A percentile compares a stretch with the other conserved stretches of the same genome.
Conservation (phyloP, 2,797 vertebrate species). For the Salmo trutta region DNA sequence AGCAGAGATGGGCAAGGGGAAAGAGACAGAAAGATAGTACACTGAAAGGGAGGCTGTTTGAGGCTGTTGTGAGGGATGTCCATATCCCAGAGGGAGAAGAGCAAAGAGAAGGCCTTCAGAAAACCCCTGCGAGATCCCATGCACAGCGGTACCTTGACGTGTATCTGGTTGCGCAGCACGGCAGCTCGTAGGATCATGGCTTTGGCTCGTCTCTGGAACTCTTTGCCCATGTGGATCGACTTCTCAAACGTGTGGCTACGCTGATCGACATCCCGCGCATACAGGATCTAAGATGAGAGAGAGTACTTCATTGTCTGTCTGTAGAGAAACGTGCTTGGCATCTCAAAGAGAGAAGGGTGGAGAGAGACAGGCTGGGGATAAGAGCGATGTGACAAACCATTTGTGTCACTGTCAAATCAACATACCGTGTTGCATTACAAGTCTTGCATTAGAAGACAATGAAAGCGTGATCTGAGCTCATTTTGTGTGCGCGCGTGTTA, state of each 20-base stretch:
- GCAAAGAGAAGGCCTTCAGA: not conserved
- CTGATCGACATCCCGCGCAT: constrained; percentile 95
- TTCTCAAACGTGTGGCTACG: constrained; percentile 98
- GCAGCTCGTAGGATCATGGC: constrained; percentile 97
- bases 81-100: not conserved
- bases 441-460: not conserved
- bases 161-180: constrained; percentile 96
- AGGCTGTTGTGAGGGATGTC: not conserved
- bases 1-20: too few species aligned
- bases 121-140: not conserved
- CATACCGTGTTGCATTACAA: not conserved
- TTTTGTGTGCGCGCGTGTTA: not conserved
- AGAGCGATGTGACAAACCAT: not conserved
- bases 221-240: constrained; percentile 96
- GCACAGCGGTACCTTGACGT: constrained; percentile 85
- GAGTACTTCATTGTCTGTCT: not conserved
- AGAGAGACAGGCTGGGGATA: not conserved
- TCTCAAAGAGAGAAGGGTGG: not conserved
- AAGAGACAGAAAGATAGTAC: not conserved
- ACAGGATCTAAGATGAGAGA: constrained; percentile 82
- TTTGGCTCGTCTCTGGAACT: constrained; percentile 96
- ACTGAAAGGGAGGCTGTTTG: too few species aligned
- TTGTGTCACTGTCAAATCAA: not conserved
- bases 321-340: not conserved
- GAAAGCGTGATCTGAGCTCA: not conserved